Evolutionary conservation across 2,888 invertebrate genomes (phyloP).

Genomic region (Temnothorax unifasciatus): DNA sequence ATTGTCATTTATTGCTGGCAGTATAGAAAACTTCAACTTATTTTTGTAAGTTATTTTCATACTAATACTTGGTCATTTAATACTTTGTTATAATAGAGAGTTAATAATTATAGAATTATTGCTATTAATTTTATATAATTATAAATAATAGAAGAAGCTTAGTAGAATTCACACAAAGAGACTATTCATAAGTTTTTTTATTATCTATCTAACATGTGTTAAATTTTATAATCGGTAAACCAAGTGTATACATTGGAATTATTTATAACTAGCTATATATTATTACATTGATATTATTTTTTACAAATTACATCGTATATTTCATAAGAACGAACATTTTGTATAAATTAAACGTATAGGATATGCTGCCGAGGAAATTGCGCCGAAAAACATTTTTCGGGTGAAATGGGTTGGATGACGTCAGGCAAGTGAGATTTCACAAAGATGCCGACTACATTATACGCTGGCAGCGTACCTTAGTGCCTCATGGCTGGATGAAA

Average conservation of each 20-base stretch:
- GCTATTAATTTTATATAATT: constrained; percentile 18
- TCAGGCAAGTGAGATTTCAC: not conserved
- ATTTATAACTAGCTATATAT: not conserved
- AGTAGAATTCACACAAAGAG: not conserved
- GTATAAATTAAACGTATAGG: not conserved
- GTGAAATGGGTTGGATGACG: not conserved
- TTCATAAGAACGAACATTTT: not conserved
- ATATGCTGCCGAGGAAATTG: not conserved
- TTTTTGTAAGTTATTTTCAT: constrained; percentile 7
- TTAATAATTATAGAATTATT: constrained; percentile 26
- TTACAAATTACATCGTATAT: not conserved
- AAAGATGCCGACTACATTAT: not conserved
- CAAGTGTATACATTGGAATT: not conserved
- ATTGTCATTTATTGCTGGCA: not conserved
- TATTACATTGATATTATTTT: not conserved
- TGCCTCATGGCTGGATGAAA: not conserved
- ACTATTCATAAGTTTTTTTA: not conserved
- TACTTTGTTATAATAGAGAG: not conserved
- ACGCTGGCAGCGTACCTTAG: not conserved
- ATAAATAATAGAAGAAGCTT: not conserved
- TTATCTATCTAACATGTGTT: not conserved
- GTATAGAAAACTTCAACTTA: not conserved
- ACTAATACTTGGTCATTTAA: not conserved
- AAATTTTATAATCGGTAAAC: not conserved
- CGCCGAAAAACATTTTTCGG: not conserved